Percentiles rank a stretch among this genome's conserved stretches.
phyloP scores from a whole-genome alignment of 2,888 invertebrate species.

The Parthenolecanium corni region DNA sequence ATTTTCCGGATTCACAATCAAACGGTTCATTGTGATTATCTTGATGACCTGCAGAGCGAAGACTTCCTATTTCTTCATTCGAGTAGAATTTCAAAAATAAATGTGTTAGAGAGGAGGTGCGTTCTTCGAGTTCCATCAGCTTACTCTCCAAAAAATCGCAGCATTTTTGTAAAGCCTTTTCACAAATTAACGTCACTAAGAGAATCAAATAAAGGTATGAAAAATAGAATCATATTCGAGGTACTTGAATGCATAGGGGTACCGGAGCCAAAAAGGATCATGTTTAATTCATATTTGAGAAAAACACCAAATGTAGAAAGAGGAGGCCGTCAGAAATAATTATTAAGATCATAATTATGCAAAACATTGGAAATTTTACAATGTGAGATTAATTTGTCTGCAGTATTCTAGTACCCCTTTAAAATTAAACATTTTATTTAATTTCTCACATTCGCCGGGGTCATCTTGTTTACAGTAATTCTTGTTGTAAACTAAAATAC shows the following conservation, averaged over 20 bases:
- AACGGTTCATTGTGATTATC: neutral
- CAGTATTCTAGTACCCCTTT: no score
- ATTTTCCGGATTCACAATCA: neutral
- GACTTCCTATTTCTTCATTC: no score
- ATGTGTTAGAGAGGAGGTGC: neutral
- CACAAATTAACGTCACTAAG: neutral
- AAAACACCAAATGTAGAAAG: neutral
- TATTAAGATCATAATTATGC: no score
- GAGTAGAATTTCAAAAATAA: neutral
- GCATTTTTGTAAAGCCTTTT: slow-evolving; percentile 1
- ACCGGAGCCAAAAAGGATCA: no score
- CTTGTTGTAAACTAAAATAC: slow-evolving; percentile 16
- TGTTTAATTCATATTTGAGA: no score
- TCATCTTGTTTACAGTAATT: neutral
- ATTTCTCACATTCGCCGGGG: neutral
- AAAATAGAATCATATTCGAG: no score
- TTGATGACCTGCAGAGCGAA: neutral
- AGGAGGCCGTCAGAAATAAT: neutral
- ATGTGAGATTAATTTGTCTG: no score
- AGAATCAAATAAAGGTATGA: neutral
- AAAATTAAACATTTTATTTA: neutral
- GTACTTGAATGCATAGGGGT: no score
- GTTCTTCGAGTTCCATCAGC: neutral
- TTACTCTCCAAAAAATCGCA: neutral
- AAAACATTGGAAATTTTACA: no score